phyloP scores from a whole-genome alignment of 2,888 invertebrate species.

The Keiferia lycopersicella region DNA sequence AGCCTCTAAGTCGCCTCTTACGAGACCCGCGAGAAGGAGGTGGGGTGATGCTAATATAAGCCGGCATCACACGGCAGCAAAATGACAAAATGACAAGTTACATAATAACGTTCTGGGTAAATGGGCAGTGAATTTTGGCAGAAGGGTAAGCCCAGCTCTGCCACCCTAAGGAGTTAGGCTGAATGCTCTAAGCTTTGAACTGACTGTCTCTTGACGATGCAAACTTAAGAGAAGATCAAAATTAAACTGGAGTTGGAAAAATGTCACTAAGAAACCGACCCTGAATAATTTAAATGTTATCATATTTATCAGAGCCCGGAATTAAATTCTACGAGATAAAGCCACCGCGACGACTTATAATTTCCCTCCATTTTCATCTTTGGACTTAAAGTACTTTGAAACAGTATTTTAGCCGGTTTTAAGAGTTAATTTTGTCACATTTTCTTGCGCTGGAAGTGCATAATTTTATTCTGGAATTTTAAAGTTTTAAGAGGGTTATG shows the following conservation, averaged over 20 bases:
- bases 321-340: conserved; percentile 17
- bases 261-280: conserved; percentile 3
- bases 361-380: conserved; percentile 15
- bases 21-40: too few relatives aligned
- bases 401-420: conserved; percentile 3
- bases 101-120: too few relatives aligned
- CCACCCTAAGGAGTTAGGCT: too few relatives aligned
- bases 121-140: too few relatives aligned
- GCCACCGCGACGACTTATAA: conserved; percentile 13
- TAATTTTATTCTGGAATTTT: neutral
- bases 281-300: conserved; percentile 23
- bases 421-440: conserved; percentile 1
- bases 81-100: too few relatives aligned
- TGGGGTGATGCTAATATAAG: too few relatives aligned
- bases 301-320: conserved; percentile 18
- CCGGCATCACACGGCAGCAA: too few relatives aligned
- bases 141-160: too few relatives aligned
- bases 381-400: conserved; percentile 7
- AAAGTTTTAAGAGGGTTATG: neutral
- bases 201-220: conserved; percentile 14
- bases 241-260: conserved; percentile 21
- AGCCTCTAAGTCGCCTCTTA: too few relatives aligned
- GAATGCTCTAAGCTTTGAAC: neutral
- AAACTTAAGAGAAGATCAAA: conserved; percentile 5
- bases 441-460: conserved; percentile 5